A percentile compares a stretch with the other conserved stretches of the same genome.
Evolutionary conservation across 2,113 vertebrate genomes (phyloP).

Genomic region (Strix aluco): DNA sequence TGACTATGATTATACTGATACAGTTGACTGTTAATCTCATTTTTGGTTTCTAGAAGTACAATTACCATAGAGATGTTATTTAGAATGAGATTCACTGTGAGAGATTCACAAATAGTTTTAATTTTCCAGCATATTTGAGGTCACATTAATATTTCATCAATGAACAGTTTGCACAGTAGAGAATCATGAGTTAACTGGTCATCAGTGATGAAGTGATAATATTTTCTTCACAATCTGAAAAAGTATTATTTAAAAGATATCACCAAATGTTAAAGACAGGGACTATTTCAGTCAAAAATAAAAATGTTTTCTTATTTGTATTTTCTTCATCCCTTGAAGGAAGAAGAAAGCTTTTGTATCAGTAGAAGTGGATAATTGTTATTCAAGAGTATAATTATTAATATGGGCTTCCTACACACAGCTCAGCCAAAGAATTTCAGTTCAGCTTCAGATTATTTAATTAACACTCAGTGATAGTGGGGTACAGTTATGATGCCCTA

Average conservation of each 20-base stretch:
- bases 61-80: conserved; percentile 28
- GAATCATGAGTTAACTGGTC: conserved; percentile 53
- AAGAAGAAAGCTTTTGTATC: conserved; percentile 36
- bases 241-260: conserved; percentile 57
- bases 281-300: conserved; percentile 40
- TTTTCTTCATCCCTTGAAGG: conserved; percentile 14
- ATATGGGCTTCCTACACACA: neutral
- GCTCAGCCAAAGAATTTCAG: neutral
- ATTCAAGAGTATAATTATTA: conserved; percentile 6
- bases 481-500: neutral
- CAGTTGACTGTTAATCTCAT: conserved; percentile 32
- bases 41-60: conserved; percentile 43
- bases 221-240: conserved; percentile 52
- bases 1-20: neutral
- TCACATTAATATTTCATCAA: conserved; percentile 69
- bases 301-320: conserved; percentile 43
- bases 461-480: neutral
- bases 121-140: conserved; percentile 58
- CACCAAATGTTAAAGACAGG: neutral
- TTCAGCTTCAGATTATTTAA: conserved; percentile 25
- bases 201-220: conserved; percentile 62
- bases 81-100: conserved; percentile 9
- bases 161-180: conserved; percentile 47
- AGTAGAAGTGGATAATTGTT: conserved; percentile 10
- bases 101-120: conserved; percentile 5